phyloP scores from a whole-genome alignment of 2,113 vertebrate genomes.

The Hiodon alosoides region DNA sequence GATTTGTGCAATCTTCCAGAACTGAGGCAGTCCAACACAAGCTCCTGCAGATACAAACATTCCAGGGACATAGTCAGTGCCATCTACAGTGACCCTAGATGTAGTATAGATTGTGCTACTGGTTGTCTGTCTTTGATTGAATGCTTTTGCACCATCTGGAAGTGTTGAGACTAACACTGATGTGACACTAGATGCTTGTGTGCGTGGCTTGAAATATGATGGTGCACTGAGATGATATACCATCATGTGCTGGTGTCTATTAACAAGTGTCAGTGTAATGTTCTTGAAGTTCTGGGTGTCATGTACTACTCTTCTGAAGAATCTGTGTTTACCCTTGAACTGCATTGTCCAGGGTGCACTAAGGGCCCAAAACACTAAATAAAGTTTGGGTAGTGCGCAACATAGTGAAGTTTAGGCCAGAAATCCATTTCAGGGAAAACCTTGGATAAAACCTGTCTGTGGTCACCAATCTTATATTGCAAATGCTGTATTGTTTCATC shows the following conservation, averaged over 20 bases:
- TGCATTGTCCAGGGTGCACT: conserved; percentile 31
- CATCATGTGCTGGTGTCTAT: conserved; percentile 29
- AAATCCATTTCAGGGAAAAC: conserved; percentile 24
- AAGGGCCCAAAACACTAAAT: conserved; percentile 28
- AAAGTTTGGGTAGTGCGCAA: conserved; percentile 29
- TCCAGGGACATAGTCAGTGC: background rate
- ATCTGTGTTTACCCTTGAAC: conserved; percentile 28
- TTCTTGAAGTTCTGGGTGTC: conserved; percentile 35
- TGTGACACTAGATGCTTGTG: conserved; percentile 4
- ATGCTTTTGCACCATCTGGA: background rate
- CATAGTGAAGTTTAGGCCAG: conserved; percentile 28
- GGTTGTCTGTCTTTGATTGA: background rate
- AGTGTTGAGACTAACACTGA: conserved; percentile 6
- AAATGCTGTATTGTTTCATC: conserved; percentile 9
- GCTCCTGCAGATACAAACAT: background rate
- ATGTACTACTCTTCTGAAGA: conserved; percentile 26
- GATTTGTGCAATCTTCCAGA: background rate
- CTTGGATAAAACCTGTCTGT: conserved; percentile 8
- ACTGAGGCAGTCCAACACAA: background rate
- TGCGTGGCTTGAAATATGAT: conserved; percentile 14
- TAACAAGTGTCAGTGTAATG: conserved; percentile 25
- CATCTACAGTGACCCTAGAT: background rate
- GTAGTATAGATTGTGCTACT: background rate
- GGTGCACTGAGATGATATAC: background rate
- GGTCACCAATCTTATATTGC: conserved; percentile 14